These are phyloP conservation scores for Lacerta agilis DNA, from an alignment of 2,797 vertebrate species.

Conservation along the genomic window DNA sequence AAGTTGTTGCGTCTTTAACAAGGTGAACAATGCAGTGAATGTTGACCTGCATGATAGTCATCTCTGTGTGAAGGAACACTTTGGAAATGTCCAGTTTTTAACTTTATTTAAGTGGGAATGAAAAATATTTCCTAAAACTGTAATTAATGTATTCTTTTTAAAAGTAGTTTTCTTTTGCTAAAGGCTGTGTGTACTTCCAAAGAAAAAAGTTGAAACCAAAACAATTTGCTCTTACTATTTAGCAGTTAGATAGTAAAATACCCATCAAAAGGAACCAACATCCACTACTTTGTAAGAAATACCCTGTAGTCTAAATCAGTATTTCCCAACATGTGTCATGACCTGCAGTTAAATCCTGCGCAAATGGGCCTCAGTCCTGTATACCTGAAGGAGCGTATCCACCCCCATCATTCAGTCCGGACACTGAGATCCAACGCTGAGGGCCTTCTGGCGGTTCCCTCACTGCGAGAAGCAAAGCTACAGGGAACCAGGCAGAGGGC, in stretches of 20 bases:
- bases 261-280: not conserved
- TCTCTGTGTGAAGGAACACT: no score
- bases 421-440: no score
- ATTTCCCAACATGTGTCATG: no score
- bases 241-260: not conserved
- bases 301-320: not conserved
- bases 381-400: no score
- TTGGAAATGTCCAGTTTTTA: constrained; percentile 16
- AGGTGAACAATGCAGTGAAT: constrained; percentile 23
- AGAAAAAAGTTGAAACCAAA: not conserved
- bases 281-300: not conserved
- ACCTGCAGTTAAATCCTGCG: no score
- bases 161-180: constrained; percentile 54
- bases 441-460: no score
- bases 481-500: no score
- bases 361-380: no score
- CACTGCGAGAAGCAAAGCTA: no score
- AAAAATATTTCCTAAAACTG: constrained; percentile 15
- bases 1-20: constrained; percentile 19
- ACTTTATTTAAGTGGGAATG: constrained; percentile 1
- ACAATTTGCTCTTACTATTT: not conserved
- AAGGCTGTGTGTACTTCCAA: constrained; percentile 4
- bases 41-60: constrained; percentile 10
- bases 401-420: no score
- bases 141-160: constrained; percentile 13